A percentile compares a stretch with the other conserved stretches of the same genome.
Conservation (phyloP, 2,797 vertebrate species). For the Salmo trutta region DNA sequence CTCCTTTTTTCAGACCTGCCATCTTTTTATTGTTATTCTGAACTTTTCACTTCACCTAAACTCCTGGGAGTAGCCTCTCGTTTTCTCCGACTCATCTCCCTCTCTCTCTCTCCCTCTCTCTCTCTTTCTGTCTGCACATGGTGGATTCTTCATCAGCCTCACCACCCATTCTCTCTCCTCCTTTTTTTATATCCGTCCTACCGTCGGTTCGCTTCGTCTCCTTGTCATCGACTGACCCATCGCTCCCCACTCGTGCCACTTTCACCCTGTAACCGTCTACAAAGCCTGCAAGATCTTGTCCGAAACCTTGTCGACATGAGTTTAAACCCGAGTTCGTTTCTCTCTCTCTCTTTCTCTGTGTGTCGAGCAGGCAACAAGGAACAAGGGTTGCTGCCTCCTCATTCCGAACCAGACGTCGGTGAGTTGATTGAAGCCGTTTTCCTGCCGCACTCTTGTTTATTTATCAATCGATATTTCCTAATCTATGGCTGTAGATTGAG, state of each 20-base stretch:
- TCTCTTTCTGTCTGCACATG: constrained; percentile 51
- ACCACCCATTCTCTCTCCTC: constrained; percentile 56
- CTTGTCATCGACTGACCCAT: constrained; percentile 1
- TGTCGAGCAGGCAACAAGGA: constrained; percentile 63
- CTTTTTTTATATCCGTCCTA: constrained; percentile 36
- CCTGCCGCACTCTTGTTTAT: neutral
- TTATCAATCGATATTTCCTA: neutral
- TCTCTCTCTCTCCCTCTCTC: constrained; percentile 16
- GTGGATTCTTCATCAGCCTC: constrained; percentile 62
- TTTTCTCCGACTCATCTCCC: neutral
- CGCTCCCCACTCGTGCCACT: constrained; percentile 21
- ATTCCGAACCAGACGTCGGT: neutral
- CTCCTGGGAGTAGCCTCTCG: constrained; percentile 1
- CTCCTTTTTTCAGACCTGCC: neutral
- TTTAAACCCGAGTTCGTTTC: constrained; percentile 44
- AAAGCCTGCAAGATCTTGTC: constrained; percentile 23
- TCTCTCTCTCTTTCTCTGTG: constrained; percentile 38
- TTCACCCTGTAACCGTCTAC: constrained; percentile 22
- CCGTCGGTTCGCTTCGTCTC: constrained; percentile 23
- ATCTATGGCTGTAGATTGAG: too few species aligned
- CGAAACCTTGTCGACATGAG: constrained; percentile 40
- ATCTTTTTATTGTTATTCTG: neutral
- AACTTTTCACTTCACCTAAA: neutral
- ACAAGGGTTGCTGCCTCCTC: constrained; percentile 32
- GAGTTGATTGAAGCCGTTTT: neutral